Conservation (phyloP, 2,888 invertebrate genomes). For the Tetragonula carbonaria region DNA sequence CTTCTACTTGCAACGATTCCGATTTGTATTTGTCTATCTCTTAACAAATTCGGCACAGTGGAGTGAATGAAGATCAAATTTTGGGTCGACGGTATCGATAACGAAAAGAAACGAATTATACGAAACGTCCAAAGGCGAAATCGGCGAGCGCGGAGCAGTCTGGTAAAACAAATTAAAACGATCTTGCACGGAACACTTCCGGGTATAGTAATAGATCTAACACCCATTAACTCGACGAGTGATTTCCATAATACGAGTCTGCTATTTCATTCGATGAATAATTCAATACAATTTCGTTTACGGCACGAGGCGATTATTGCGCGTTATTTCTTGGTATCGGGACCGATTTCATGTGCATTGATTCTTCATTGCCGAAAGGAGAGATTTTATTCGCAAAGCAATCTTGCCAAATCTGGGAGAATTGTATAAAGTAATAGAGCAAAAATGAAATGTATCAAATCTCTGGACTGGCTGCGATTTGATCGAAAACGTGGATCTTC, state of each 20-base stretch:
- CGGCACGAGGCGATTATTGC: constrained; percentile 18
- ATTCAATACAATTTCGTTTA: constrained; percentile 51
- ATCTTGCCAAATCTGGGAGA: not conserved
- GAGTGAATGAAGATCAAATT: not conserved
- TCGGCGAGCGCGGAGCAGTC: constrained; percentile 35
- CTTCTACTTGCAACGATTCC: not conserved
- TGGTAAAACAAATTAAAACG: constrained; percentile 50
- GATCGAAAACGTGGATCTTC: no score
- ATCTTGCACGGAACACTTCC: constrained; percentile 48
- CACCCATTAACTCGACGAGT: constrained; percentile 44
- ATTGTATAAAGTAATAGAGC: no score
- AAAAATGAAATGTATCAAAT: no score
- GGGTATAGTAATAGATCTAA: constrained; percentile 53
- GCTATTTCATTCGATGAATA: constrained; percentile 45
- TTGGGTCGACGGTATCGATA: not conserved
- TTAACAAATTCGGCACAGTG: not conserved
- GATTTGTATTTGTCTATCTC: not conserved
- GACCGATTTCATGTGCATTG: not conserved
- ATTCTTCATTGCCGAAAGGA: not conserved
- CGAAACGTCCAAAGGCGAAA: constrained; percentile 34
- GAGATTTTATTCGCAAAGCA: not conserved
- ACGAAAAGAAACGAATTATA: not conserved
- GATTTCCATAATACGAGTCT: constrained; percentile 48
- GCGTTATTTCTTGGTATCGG: constrained; percentile 16
- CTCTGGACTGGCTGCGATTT: no score